A percentile compares a stretch with the other conserved stretches of the same genome.
phyloP scores from a whole-genome alignment of 1,140 invertebrate genomes.

The Apis dorsata region DNA sequence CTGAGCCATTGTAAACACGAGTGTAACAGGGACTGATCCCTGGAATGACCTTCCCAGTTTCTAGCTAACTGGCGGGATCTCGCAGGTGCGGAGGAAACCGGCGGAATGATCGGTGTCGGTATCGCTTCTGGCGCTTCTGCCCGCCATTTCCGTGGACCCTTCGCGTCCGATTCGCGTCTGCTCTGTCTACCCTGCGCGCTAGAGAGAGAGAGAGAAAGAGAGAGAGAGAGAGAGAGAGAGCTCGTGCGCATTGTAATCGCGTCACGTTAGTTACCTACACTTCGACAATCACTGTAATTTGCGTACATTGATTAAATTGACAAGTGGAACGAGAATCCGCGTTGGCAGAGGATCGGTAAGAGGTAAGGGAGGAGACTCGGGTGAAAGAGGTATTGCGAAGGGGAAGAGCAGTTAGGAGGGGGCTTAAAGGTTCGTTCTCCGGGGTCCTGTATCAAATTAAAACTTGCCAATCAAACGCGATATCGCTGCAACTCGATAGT shows the following conservation, averaged over 20 bases:
- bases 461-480: slow-evolving; percentile 69
- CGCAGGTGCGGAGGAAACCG: slow-evolving; percentile 28
- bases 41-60: slow-evolving; percentile 48
- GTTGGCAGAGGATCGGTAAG: slow-evolving; percentile 44
- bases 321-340: slow-evolving; percentile 63
- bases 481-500: slow-evolving; percentile 65
- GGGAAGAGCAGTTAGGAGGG: slow-evolving; percentile 21
- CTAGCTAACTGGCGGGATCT: slow-evolving; percentile 28
- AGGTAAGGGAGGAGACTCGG: slow-evolving; percentile 42
- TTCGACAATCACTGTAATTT: slow-evolving; percentile 73
- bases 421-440: slow-evolving; percentile 55
- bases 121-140: slow-evolving; percentile 20
- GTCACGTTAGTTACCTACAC: slow-evolving; percentile 71
- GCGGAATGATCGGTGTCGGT: slow-evolving; percentile 22
- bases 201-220: slow-evolving; percentile 5
- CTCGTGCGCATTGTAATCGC: slow-evolving; percentile 72
- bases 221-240: slow-evolving; percentile 37
- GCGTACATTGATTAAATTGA: slow-evolving; percentile 75
- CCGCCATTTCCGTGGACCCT: slow-evolving; percentile 36
- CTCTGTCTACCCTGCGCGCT: slow-evolving; percentile 17
- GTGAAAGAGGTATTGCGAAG: slow-evolving; percentile 18
- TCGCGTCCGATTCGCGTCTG: slow-evolving; percentile 12
- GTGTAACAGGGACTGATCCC: slow-evolving; percentile 76
- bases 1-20: slow-evolving; percentile 78
- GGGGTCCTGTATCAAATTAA: slow-evolving; percentile 63